Percentiles rank a stretch among this genome's conserved stretches.
phyloP scores from a whole-genome alignment of 2,797 vertebrate genomes.

The Lates japonicus region DNA sequence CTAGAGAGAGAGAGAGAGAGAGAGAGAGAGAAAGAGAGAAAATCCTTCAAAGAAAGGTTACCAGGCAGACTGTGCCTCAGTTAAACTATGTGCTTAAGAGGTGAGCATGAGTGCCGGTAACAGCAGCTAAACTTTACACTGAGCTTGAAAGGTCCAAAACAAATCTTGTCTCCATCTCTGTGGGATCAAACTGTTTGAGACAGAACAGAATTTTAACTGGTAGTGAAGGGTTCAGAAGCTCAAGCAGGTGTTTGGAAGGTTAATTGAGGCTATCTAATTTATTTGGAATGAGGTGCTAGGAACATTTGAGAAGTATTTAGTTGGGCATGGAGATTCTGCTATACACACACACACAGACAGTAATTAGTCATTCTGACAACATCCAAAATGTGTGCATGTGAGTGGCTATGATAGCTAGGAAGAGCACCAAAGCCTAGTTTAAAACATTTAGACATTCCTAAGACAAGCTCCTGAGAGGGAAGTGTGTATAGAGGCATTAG shows the following conservation, averaged over 20 bases:
- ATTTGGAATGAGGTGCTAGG: slow-evolving; percentile 35
- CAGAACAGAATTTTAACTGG: slow-evolving; percentile 39
- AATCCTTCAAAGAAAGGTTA: slow-evolving; percentile 74
- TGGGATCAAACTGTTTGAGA: slow-evolving; percentile 40
- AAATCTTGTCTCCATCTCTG: slow-evolving; percentile 31
- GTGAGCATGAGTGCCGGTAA: slow-evolving; percentile 73
- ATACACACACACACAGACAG: slow-evolving; percentile 8
- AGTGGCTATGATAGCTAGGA: slow-evolving; percentile 58
- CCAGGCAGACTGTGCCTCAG: slow-evolving; percentile 68
- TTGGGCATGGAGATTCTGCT: slow-evolving; percentile 27
- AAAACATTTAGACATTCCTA: slow-evolving; percentile 86
- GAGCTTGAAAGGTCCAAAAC: slow-evolving; percentile 62
- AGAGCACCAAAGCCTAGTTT: slow-evolving; percentile 79
- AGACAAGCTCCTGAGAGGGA: slow-evolving; percentile 78
- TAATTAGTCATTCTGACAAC: slow-evolving; percentile 53
- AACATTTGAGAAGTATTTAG: slow-evolving; percentile 58
- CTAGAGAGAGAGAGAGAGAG: slow-evolving; percentile 11
- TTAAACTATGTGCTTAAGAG: slow-evolving; percentile 79
- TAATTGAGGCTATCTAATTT: slow-evolving; percentile 61
- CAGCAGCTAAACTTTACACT: slow-evolving; percentile 61
- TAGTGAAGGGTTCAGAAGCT: slow-evolving; percentile 29
- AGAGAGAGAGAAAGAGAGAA: slow-evolving; percentile 28
- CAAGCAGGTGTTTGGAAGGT: slow-evolving; percentile 42
- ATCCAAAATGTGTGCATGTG: slow-evolving; percentile 25
- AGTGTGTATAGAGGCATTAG: slow-evolving; percentile 69